A percentile compares a stretch with the other conserved stretches of the same genome.
phyloP scores from a whole-genome alignment of 2,888 invertebrate species.

The Thalpophila matura region DNA sequence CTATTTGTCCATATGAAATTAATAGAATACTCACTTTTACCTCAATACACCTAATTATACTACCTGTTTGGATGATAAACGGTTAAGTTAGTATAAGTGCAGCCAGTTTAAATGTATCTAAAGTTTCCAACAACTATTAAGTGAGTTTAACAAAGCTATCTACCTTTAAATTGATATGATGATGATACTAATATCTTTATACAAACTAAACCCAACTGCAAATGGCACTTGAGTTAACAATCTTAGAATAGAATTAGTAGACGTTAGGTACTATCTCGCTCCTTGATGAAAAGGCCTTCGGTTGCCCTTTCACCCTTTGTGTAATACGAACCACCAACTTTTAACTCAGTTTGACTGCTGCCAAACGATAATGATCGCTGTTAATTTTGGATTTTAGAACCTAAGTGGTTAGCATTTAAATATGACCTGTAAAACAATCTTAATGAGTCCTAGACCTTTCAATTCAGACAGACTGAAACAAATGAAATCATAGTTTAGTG shows the following conservation, averaged over 20 bases:
- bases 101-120: too few relatives aligned
- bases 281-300: constrained; percentile 43
- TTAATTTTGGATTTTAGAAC: constrained; percentile 35
- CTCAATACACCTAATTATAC: too few relatives aligned
- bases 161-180: constrained; percentile 27
- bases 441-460: constrained; percentile 42
- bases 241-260: constrained; percentile 16
- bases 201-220: constrained; percentile 15
- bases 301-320: constrained; percentile 36
- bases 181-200: constrained; percentile 27
- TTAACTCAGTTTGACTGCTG: constrained; percentile 47
- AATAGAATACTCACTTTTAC: too few relatives aligned
- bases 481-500: constrained; percentile 25
- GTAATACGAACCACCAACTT: constrained; percentile 39
- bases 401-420: constrained; percentile 26
- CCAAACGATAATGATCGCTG: constrained; percentile 35
- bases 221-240: constrained; percentile 26
- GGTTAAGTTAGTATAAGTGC: constrained; percentile 20
- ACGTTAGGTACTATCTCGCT: constrained; percentile 35
- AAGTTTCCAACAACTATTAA: constrained; percentile 19
- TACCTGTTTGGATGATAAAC: too few relatives aligned
- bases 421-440: constrained; percentile 32
- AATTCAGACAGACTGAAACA: constrained; percentile 6
- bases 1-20: too few relatives aligned
- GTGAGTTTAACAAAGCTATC: constrained; percentile 30